Percentiles rank a stretch among this genome's conserved stretches.
Conservation (phyloP, 2,113 vertebrate genomes). For the Lepisosteus oculatus region DNA sequence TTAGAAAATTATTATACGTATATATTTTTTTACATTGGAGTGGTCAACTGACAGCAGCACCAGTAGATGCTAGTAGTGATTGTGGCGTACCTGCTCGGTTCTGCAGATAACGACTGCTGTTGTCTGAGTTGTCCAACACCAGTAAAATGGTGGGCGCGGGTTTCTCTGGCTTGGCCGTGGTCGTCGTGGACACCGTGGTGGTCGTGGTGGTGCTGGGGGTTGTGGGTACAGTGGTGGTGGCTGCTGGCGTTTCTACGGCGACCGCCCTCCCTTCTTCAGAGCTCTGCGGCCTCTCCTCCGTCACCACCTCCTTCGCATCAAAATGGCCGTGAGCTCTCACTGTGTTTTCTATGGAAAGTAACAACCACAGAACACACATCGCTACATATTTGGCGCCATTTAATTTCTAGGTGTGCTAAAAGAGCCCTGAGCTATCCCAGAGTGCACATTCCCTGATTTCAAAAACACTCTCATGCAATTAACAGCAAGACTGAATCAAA, state of each 20-base stretch:
- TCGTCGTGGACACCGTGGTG: background rate
- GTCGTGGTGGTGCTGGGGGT: constrained; percentile 34
- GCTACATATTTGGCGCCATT: no score
- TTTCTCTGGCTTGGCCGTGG: constrained; percentile 34
- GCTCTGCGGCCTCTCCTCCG: constrained; percentile 43
- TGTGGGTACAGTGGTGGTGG: constrained; percentile 18
- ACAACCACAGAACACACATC: background rate
- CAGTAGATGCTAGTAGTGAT: no score
- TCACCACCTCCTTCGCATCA: constrained; percentile 58
- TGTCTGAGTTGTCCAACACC: constrained; percentile 59
- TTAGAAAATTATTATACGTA: no score
- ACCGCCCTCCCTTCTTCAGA: constrained; percentile 38
- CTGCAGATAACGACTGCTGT: constrained; percentile 50
- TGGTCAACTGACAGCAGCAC: no score
- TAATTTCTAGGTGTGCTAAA: no score
- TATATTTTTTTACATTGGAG: no score
- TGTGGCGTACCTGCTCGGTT: constrained; percentile 58
- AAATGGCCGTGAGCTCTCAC: constrained; percentile 46
- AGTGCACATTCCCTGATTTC: no score
- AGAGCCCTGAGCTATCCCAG: no score
- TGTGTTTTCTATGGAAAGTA: constrained; percentile 58
- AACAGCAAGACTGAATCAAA: no score
- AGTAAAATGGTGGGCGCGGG: constrained; percentile 54
- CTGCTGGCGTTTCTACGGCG: constrained; percentile 38
- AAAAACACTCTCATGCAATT: no score